Percentiles rank a stretch among this genome's conserved stretches.
These are phyloP conservation scores for Phycodurus eques DNA, from an alignment of 2,113 vertebrate species.

Conservation along the genomic window DNA sequence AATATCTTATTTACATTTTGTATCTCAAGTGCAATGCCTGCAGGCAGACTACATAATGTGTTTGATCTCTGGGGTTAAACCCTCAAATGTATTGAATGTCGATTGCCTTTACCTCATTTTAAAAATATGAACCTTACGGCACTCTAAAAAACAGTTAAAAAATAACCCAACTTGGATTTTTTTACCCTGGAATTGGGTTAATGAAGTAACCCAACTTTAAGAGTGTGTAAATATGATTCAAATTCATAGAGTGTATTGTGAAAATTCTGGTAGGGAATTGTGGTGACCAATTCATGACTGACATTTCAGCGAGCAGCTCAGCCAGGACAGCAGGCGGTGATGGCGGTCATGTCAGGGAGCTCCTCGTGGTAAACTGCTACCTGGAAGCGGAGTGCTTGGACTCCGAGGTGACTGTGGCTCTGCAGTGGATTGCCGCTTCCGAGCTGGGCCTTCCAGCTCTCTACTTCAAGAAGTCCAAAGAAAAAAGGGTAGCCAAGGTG, in stretches of 20 bases:
- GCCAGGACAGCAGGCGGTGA: conserved; percentile 65
- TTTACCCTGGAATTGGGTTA: too few relatives aligned
- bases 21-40: neutral
- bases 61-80: too few relatives aligned
- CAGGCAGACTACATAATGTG: neutral
- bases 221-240: neutral
- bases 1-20: neutral
- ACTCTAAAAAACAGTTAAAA: too few relatives aligned
- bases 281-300: conserved; percentile 2
- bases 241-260: neutral
- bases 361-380: conserved; percentile 91
- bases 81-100: too few relatives aligned
- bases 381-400: conserved; percentile 82
- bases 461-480: conserved; percentile 89
- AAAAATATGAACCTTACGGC: too few relatives aligned
- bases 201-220: too few relatives aligned
- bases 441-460: conserved; percentile 88
- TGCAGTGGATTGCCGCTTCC: conserved; percentile 96
- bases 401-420: conserved; percentile 80
- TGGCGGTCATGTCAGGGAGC: conserved; percentile 68
- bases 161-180: too few relatives aligned
- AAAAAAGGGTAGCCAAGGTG: conserved; percentile 86
- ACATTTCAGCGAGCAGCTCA: conserved; percentile 73
- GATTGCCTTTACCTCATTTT: too few relatives aligned
- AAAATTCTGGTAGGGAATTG: neutral